These are phyloP conservation scores for Serranochromis macrocephalus DNA, from an alignment of 2,113 vertebrate genomes.

Conservation along the genomic window DNA sequence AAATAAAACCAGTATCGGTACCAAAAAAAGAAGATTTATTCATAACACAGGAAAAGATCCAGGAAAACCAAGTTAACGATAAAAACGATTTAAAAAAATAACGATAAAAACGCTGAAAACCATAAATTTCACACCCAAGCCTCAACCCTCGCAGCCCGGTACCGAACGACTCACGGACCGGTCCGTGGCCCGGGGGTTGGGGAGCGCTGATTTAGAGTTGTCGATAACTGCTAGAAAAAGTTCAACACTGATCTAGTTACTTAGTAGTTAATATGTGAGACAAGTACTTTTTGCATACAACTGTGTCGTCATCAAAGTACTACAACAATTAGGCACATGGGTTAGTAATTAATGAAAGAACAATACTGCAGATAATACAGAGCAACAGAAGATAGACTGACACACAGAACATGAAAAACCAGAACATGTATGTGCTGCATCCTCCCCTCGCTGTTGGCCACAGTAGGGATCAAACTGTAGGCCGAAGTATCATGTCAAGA, in stretches of 20 bases:
- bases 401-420: background rate
- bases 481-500: background rate
- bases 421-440: background rate
- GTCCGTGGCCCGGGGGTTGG: background rate
- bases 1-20: background rate
- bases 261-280: background rate
- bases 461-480: background rate
- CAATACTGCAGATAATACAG: background rate
- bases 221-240: background rate
- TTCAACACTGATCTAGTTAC: background rate
- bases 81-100: background rate
- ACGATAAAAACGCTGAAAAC: background rate
- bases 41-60: background rate
- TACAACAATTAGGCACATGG: background rate
- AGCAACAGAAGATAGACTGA: background rate
- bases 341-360: background rate
- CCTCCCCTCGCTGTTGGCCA: background rate
- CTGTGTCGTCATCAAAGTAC: background rate
- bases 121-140: background rate
- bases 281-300: background rate
- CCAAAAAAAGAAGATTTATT: background rate
- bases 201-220: background rate
- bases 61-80: rapidly evolving
- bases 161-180: rapidly evolving
- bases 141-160: background rate